Base-by-base conservation (phyloP, 2,888 invertebrate genomes). In the Xanthostigma xanthostigma region DNA sequence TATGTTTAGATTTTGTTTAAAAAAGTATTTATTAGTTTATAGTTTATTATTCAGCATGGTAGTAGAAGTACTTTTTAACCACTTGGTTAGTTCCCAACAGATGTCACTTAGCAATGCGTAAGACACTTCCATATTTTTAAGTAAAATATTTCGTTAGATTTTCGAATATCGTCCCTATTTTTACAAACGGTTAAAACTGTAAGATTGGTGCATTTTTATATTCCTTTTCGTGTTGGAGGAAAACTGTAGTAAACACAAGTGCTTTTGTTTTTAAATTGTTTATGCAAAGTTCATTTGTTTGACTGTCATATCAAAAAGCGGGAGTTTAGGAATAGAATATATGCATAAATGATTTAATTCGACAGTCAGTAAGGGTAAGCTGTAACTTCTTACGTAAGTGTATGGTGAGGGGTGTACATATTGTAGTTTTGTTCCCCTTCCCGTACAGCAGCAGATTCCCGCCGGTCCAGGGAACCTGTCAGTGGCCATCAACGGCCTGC, bases 401-500 rank as follows among this genome's bases (percentile, higher is more conserved):
- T 56, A 54, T 54, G 58, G 57, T 59, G 57, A 57, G 60, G 56
- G 59, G 57, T 60, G 61, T 63, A 64, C 62, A 62, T 60, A 61
- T 55, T 59, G 61, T 62, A 62, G 62, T 60, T 61, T 61, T 59
- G 52, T 60, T 64, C 60, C 64, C 64, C 64, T 64, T 63, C 61
- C 65, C 64, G 60, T 62, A 63, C 66, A 65, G 65, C 61, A 61
- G 59, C 63, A 57, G 61, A 38, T 35, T 37, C 48, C 48, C 27
- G 27, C 3, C 37, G 46, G 46, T 40, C 46, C 46, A 34, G 48
- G 48, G 38, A 60, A 59, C 53, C 57, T 62, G 56, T 62, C 60
- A 62, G 62, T 63, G 60, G 62, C 62, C 64, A 59, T 59, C 57
- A 57, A 56, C 50, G 62, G 60, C 58, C 62, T 57, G 56, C 49